Evolutionary conservation across 2,888 invertebrate genomes (phyloP).

Genomic region (Timema podura): DNA sequence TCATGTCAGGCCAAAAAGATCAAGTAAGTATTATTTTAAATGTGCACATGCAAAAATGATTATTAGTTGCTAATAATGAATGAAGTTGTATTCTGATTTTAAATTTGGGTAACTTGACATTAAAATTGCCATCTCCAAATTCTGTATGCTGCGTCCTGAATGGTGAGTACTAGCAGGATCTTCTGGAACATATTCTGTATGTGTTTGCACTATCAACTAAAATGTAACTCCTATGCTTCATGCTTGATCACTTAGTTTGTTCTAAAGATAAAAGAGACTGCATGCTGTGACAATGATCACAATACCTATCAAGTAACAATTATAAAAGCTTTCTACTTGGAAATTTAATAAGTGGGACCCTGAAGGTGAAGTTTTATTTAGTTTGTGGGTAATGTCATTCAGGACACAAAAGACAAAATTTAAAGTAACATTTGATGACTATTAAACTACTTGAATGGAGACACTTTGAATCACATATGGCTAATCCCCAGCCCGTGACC

Average conservation of each 20-base stretch:
- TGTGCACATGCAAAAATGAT: background rate
- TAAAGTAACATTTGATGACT: background rate
- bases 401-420: background rate
- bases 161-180: slow-evolving; percentile 6
- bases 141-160: background rate
- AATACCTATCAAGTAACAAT: background rate
- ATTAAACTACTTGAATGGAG: background rate
- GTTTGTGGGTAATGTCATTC: background rate
- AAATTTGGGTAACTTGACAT: background rate
- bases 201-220: background rate
- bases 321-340: too few relatives aligned
- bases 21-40: background rate
- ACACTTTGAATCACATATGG: background rate
- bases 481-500: too few relatives aligned
- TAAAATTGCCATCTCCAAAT: background rate
- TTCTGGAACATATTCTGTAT: background rate
- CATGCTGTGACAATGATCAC: background rate
- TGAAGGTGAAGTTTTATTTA: background rate
- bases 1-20: background rate
- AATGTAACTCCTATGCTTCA: background rate
- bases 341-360: background rate
- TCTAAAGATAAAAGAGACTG: slow-evolving; percentile 8
- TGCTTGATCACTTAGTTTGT: slow-evolving; percentile 7
- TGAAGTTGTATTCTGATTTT: background rate
- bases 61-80: background rate